Base-by-base conservation (phyloP, 1,140 invertebrate species). In the Fopius arisanus region DNA sequence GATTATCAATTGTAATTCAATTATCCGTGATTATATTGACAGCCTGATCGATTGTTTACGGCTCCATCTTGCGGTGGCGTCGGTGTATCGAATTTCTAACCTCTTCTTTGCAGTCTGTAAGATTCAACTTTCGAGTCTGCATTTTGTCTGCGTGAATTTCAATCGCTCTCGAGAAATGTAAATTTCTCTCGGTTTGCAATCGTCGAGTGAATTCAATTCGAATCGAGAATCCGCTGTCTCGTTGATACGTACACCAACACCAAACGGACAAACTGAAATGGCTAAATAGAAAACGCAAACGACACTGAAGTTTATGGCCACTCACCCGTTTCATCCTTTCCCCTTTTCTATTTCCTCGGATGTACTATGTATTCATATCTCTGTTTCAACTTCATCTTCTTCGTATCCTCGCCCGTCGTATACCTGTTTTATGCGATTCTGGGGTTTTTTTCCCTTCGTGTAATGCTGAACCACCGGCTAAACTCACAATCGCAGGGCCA, bases 251-350 rank as follows among this genome's bases (percentile, higher is more conserved):
- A 51, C 12, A 59, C 54, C 54, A 59, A 65, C 62, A 28, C 59
- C 74, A 41, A 72, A 66, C 70, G 54, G 67, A 77, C 74, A 80
- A 80, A 78, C 77, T 81, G 78, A 84, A 85, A 83, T 82, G 80
- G 82, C 81, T 84, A 84, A 85, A 84, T 83, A 84, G 83, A 85
- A 82, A 85, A 83, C 80, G 79, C 80, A 84, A 84, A 83, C 81
- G 82, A 83, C 79, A 82, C 73, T 75, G 68, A 77, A 85, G 78
- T 85, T 85, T 85, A 84, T 79, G 78, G 79, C 78, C 83, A 77
- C 77, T 83, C 83, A 76, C 78, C 74, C 78, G 73, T 79, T 77
- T 81, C 71, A 77, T 75, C 74, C 70, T 73, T 74, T 67, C 67
- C 63, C 72, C 69, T 78, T 70, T 67, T 76, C 72, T 26, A 40